Conservation (phyloP, 1,140 invertebrate species). For the Ditylenchus dipsaci region DNA sequence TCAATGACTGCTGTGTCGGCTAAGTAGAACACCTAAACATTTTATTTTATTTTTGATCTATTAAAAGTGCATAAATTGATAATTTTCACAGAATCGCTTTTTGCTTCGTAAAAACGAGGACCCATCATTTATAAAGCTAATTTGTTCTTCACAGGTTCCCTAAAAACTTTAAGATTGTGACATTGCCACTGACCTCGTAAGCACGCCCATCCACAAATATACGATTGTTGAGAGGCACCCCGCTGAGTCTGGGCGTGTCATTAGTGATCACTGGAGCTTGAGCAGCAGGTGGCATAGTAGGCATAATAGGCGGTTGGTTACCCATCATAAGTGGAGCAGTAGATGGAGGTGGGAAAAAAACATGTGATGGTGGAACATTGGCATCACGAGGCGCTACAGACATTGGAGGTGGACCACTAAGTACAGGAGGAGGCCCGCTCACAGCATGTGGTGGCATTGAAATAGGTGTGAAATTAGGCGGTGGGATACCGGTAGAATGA, state of each 20-base stretch:
- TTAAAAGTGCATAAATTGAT: not conserved
- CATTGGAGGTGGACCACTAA: not conserved
- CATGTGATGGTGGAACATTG: not conserved
- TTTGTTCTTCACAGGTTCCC: too few relatives aligned
- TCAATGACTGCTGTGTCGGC: conserved; percentile 54
- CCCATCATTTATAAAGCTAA: too few relatives aligned
- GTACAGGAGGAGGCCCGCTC: not conserved
- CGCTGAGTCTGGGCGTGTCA: conserved; percentile 45
- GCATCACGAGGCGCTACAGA: not conserved
- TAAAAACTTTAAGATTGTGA: too few relatives aligned
- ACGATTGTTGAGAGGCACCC: conserved; percentile 51
- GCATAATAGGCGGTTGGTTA: not conserved
- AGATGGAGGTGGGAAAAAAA: conserved; percentile 5
- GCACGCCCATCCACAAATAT: conserved; percentile 58
- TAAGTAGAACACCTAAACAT: conserved; percentile 47
- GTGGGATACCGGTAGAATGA: not conserved
- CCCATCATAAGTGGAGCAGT: not conserved
- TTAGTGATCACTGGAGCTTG: conserved; percentile 31
- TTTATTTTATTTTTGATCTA: too few relatives aligned
- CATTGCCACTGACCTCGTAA: conserved; percentile 51
- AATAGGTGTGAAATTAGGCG: conserved; percentile 5
- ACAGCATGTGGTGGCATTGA: too few relatives aligned
- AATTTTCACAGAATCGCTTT: not conserved
- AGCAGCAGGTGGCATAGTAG: conserved; percentile 2
- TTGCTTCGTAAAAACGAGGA: not conserved